These are phyloP conservation scores for Meles meles DNA, from an alignment of 2,113 vertebrate genomes.

Conservation along the genomic window DNA sequence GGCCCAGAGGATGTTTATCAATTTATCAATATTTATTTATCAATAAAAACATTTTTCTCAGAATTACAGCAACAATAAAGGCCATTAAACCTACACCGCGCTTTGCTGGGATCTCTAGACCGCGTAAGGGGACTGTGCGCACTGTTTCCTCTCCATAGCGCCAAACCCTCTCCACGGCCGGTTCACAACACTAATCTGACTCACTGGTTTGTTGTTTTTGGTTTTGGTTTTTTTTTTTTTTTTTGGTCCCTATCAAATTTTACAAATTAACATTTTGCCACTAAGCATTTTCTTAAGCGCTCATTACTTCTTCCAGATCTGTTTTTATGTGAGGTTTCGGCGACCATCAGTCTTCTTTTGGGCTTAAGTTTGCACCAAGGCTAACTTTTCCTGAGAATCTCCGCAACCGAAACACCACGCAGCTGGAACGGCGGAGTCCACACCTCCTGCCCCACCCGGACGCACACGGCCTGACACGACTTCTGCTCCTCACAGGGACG, in stretches of 20 bases:
- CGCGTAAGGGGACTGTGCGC: neutral
- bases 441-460: neutral
- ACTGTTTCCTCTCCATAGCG: neutral
- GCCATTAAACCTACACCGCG: neutral
- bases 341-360: neutral
- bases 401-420: neutral
- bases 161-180: neutral
- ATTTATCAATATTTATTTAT: too few relatives aligned
- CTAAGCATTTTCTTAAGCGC: neutral
- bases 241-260: neutral
- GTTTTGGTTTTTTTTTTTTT: neutral
- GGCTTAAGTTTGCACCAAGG: neutral
- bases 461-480: neutral
- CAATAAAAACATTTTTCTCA: neutral
- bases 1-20: neutral
- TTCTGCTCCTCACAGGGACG: neutral
- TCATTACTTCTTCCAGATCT: neutral
- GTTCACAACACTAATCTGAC: neutral
- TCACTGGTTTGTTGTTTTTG: neutral
- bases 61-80: neutral
- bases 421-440: neutral
- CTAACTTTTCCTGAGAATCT: neutral
- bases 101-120: neutral
- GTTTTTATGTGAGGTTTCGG: neutral
- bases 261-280: neutral